Evolutionary conservation across 2,113 vertebrate species (phyloP).

Genomic region (Engystomops pustulosus): DNA sequence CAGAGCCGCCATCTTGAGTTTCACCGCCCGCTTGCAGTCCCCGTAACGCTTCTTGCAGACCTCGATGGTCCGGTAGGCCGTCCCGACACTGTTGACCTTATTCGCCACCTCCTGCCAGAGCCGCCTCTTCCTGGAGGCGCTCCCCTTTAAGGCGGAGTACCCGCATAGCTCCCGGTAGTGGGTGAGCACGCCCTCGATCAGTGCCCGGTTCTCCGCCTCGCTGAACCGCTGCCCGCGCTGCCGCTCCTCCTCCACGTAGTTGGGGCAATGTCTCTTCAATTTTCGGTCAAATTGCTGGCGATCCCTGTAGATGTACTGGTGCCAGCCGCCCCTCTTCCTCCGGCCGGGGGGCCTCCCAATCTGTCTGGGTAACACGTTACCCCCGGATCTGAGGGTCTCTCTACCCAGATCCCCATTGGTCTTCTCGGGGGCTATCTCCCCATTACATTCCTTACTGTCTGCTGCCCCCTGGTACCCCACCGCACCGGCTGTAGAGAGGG

Average conservation of each 20-base stretch:
- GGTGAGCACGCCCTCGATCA: constrained; percentile 7
- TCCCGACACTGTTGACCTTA: constrained; percentile 10
- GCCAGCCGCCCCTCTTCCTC: not conserved
- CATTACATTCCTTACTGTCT: not conserved
- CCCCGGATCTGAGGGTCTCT: not conserved
- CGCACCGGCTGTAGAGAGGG: not conserved
- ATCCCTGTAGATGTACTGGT: not conserved
- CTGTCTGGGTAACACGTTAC: not conserved
- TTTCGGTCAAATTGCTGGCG: constrained; percentile 18
- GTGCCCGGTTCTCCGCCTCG: constrained; percentile 8
- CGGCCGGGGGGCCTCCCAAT: not conserved
- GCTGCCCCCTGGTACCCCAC: not conserved
- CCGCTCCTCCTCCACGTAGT: constrained; percentile 22
- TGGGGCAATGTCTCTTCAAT: not conserved
- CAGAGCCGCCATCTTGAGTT: constrained; percentile 29
- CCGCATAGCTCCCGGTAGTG: constrained; percentile 14
- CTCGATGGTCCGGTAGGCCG: constrained; percentile 9
- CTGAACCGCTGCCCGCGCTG: constrained; percentile 29
- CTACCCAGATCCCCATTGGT: not conserved
- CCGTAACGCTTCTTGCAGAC: constrained; percentile 44
- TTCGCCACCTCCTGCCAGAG: constrained; percentile 41
- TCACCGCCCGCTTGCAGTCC: constrained; percentile 34
- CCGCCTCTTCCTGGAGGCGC: constrained; percentile 1
- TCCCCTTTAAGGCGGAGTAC: not conserved
- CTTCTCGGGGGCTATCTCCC: not conserved